Percentiles rank a stretch among this genome's conserved stretches.
Evolutionary conservation across 2,113 vertebrate genomes (phyloP).

Genomic region (Dasyprocta punctata): DNA sequence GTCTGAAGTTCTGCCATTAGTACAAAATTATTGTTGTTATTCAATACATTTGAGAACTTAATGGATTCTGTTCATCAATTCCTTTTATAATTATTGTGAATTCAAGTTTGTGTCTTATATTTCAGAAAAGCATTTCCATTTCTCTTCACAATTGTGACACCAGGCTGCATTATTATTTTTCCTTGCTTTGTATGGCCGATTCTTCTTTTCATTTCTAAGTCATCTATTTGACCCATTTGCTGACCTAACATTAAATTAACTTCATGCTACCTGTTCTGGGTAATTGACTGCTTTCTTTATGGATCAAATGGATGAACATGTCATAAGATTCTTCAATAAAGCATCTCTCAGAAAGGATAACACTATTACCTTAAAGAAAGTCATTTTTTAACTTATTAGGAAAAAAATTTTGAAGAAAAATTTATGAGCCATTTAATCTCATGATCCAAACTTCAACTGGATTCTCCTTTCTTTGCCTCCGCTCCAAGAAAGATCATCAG

Average conservation of each 20-base stretch:
- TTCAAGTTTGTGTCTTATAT: constrained; percentile 24
- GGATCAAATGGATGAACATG: neutral
- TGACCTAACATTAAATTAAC: constrained; percentile 12
- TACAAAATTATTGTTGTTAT: constrained; percentile 18
- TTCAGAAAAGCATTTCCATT: neutral
- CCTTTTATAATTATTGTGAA: constrained; percentile 32
- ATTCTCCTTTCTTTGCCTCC: constrained; percentile 46
- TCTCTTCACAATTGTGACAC: neutral
- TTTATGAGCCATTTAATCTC: constrained; percentile 10
- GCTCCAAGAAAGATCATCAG: neutral
- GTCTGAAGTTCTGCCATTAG: constrained; percentile 46
- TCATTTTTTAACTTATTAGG: constrained; percentile 12
- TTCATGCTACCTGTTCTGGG: neutral
- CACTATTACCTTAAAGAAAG: constrained; percentile 33
- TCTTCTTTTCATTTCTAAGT: constrained; percentile 49
- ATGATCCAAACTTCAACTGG: constrained; percentile 40
- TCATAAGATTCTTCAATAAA: constrained; percentile 16
- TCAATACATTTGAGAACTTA: constrained; percentile 37
- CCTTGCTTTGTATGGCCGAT: neutral
- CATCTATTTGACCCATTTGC: constrained; percentile 27
- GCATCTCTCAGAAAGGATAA: constrained; percentile 44
- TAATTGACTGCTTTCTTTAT: constrained; percentile 33
- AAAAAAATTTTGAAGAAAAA: constrained; percentile 20
- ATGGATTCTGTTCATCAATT: constrained; percentile 38
- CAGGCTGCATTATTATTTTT: constrained; percentile 1